Percentiles rank a stretch among this genome's conserved stretches.
These are phyloP conservation scores for Thelaira solivaga DNA, from an alignment of 2,888 invertebrate species.

Conservation along the genomic window DNA sequence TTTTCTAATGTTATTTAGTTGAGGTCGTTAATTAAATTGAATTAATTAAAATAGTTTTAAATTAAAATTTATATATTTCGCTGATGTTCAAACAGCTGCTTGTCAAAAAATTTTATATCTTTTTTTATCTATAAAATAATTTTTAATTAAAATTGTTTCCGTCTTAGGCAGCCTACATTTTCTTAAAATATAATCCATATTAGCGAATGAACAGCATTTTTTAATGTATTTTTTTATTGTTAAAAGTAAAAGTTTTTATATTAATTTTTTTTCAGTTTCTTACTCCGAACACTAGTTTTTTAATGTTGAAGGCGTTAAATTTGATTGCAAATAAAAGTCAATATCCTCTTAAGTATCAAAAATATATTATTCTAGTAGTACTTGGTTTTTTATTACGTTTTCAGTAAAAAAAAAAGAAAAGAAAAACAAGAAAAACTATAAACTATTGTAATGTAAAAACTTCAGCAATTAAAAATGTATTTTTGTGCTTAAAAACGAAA, in stretches of 20 bases:
- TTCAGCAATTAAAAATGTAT: slow-evolving; percentile 60
- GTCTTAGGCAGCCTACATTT: background rate
- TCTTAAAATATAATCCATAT: background rate
- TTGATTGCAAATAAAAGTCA: slow-evolving; percentile 40
- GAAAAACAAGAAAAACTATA: background rate
- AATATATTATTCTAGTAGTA: background rate
- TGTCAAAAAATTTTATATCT: no score
- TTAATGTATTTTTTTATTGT: background rate
- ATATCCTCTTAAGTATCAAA: slow-evolving; percentile 48
- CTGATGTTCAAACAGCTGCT: no score
- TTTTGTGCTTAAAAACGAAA: slow-evolving; percentile 10
- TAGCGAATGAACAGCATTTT: background rate
- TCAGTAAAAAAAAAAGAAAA: background rate
- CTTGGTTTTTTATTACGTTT: background rate
- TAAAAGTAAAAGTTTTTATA: slow-evolving; percentile 37
- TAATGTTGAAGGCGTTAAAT: slow-evolving; percentile 20
- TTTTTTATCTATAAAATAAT: no score
- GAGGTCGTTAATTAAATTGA: no score
- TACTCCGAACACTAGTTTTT: background rate
- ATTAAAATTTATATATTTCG: no score
- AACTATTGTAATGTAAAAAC: slow-evolving; percentile 49
- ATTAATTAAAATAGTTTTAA: no score
- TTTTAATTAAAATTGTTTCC: no score
- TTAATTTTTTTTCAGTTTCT: background rate
- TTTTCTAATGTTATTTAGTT: no score